Evolutionary conservation across 1,140 invertebrate species (phyloP).

Genomic region (Diorhabda elongata): DNA sequence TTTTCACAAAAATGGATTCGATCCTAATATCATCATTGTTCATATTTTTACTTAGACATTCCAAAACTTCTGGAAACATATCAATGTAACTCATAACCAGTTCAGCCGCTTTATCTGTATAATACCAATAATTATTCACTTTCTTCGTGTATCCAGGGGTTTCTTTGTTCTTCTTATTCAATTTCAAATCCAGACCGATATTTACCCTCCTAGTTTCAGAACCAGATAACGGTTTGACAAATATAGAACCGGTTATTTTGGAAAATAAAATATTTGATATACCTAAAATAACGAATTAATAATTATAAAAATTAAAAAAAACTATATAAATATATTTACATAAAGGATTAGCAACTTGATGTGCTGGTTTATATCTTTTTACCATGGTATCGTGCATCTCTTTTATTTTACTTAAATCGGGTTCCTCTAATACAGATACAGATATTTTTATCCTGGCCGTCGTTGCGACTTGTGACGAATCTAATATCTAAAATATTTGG

Average conservation of each 20-base stretch:
- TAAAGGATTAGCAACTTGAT: slow-evolving; percentile 38
- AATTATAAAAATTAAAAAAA: background rate
- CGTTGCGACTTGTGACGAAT: slow-evolving; percentile 41
- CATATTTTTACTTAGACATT: slow-evolving; percentile 49
- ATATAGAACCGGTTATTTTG: slow-evolving; percentile 78
- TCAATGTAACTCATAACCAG: slow-evolving; percentile 65
- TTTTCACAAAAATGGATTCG: slow-evolving; percentile 59
- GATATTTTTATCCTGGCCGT: slow-evolving; percentile 46
- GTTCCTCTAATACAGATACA: slow-evolving; percentile 46
- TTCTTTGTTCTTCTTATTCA: slow-evolving; percentile 73
- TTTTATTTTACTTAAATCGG: slow-evolving; percentile 43
- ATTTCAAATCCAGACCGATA: slow-evolving; percentile 89
- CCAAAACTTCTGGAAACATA: slow-evolving; percentile 72
- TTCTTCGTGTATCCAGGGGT: slow-evolving; percentile 79
- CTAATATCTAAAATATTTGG: slow-evolving; percentile 38
- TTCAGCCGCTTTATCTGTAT: slow-evolving; percentile 73
- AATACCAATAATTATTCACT: slow-evolving; percentile 69
- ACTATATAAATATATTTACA: slow-evolving; percentile 34
- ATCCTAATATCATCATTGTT: slow-evolving; percentile 60
- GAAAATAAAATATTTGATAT: slow-evolving; percentile 70
- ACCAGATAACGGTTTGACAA: slow-evolving; percentile 52
- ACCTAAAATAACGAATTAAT: slow-evolving; percentile 46
- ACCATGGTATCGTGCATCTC: slow-evolving; percentile 40
- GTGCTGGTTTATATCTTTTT: slow-evolving; percentile 43
- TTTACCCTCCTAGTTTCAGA: slow-evolving; percentile 54